Base-by-base conservation (phyloP, 2,888 invertebrate species). In the Escarpia spicata region DNA sequence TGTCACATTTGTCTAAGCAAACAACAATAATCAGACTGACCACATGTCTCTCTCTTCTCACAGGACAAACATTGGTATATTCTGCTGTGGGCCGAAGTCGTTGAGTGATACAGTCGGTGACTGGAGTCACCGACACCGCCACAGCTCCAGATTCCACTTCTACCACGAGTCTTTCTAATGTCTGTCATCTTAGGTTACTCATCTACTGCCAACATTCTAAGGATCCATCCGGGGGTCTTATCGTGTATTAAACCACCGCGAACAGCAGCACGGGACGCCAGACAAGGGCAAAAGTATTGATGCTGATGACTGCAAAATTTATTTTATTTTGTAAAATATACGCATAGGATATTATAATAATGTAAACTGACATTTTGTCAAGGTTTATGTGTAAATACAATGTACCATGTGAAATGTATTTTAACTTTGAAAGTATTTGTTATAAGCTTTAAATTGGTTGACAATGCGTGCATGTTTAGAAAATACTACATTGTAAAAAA, bases 51-150 rank as follows among this genome's bases (percentile, higher is more conserved):
- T 75, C 75, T 75, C 26, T 6, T 75, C 19, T 26, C 6, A 26
- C 75, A 75, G 75, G 75, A 75, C 75, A 75, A 75, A 75, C n/a
- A 75, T 75, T 75, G 75, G 75, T 26, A 75, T 75, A 15, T 75
- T 75, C 75, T 75, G 75, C 75, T 75, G 75, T 26, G 75, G 75
- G 19, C 75, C 75, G n/a, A 75, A 75, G 75, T 75, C 75, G n/a
- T n/a, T 75, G 75, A 75, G 75, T 26, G 75, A 75, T 2, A 26
- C n/a, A 6, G n/a, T 75, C 19, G 75, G 75, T 6, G 75, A 75
- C 75, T 75, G 75, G 75, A 75, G 75, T 26, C 75, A 26, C 26
- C 75, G 75, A 6, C 75, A 75, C 75, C 26, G 75, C n/a, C 19
- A 26, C 75, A 75, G 75, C 75, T 6, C 15, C 26, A 75, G 75